Conservation (phyloP, 1,140 invertebrate genomes). For the Drosophila azteca region DNA sequence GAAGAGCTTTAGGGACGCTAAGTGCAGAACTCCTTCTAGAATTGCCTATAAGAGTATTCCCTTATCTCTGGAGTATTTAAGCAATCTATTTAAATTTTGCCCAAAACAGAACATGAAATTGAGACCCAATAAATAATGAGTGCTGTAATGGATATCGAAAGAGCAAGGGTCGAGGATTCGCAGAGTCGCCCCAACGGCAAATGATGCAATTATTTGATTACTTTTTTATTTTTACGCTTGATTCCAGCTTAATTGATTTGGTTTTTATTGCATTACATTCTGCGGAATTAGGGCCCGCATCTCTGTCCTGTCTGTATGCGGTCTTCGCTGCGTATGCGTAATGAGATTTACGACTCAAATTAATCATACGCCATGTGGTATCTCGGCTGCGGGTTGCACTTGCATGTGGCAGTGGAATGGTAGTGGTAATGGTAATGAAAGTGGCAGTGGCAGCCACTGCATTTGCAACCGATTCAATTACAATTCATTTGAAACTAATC, state of each 20-base stretch:
- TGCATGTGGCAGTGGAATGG: not conserved
- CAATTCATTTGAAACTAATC: conserved; percentile 13
- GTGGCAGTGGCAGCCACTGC: conserved; percentile 9
- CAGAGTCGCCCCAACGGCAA: no score
- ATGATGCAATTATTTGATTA: conserved; percentile 3
- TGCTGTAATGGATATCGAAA: conserved; percentile 30
- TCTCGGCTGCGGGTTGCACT: conserved; percentile 6
- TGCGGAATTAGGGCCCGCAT: conserved; percentile 34
- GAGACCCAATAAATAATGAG: conserved; percentile 30
- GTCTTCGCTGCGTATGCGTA: conserved; percentile 59
- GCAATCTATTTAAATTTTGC: no score
- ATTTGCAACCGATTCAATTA: conserved; percentile 42
- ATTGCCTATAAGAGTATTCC: no score
- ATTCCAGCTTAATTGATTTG: conserved; percentile 43
- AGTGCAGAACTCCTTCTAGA: no score
- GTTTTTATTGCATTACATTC: conserved; percentile 11
- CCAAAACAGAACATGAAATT: not conserved
- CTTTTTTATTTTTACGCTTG: conserved; percentile 36
- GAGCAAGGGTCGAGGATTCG: no score
- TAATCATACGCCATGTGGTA: conserved; percentile 62
- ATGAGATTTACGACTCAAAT: conserved; percentile 37
- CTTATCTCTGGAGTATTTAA: no score
- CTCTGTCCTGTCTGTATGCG: conserved; percentile 16
- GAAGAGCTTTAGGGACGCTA: no score
- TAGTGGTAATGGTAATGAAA: not conserved